Base-by-base conservation (phyloP, 2,888 invertebrate genomes). In the Agonopterix alstromeriana region DNA sequence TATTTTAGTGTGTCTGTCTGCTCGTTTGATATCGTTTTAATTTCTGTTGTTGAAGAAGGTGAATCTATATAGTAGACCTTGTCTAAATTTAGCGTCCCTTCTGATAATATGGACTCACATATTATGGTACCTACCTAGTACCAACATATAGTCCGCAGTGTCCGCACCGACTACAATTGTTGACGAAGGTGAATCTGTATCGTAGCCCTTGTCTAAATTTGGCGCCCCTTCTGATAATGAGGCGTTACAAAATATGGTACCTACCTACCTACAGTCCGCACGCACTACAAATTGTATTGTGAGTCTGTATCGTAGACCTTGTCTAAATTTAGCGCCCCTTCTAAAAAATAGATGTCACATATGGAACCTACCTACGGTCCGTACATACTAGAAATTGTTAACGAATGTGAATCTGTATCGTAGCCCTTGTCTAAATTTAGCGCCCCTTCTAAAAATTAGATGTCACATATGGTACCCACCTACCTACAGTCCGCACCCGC, bases 191-290 rank as follows among this genome's bases (percentile, higher is more conserved):
- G 2, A 17, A 17, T 14, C 14, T 14, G 14, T 14, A 14, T 14
- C 14, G 14, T 14, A 14, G 14, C 14, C 14, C 14, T 14, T 14
- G 14, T 14, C 36, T 9, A 1, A 36, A 36, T 10, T 8, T 10
- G 3, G 10, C 36, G 10, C 36, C 9, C 10, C 36, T 36, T 36
- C 36, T 8, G 36, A 35, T 2, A 48, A 48, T 45, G 27, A 44
- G 47, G 44, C 36, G 47, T 45, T 45, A 51, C 45, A 45, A 53
- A 14, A 51, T 49, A 46, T n/a, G n/a, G 42, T 43, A 45, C 48
- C 47, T 14, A 14, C 14, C 1, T 14, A 14, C 14, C 14, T 14
- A 50, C 41, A 53, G 41, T 49, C 44, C 48, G 55, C 58, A n/a
- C 8, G 3, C 10, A 45, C 49, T 48, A 45, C 47, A 51, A 44